Evolutionary conservation across 2,113 vertebrate species (phyloP).

Genomic region (Ameiurus melas): DNA sequence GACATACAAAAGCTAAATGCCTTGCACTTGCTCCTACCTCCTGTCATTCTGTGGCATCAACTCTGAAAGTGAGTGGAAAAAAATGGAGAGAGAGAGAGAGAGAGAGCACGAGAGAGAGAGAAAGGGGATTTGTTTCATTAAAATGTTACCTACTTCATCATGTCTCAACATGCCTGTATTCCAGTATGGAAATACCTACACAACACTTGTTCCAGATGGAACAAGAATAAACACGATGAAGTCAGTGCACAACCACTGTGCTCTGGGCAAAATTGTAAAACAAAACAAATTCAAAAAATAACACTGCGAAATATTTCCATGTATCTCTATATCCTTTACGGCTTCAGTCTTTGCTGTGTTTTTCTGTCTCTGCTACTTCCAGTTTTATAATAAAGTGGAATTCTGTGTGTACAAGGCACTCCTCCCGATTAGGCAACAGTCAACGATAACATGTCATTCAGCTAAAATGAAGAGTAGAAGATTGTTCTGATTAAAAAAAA

Average conservation of each 20-base stretch:
- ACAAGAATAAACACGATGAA: slow-evolving; percentile 11
- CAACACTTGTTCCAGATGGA: background rate
- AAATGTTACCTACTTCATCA: background rate
- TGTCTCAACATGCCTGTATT: slow-evolving; percentile 22
- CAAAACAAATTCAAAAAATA: too few relatives aligned
- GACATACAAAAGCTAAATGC: background rate
- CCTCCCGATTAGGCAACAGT: background rate
- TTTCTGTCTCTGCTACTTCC: background rate
- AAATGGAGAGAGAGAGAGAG: background rate
- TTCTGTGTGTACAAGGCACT: background rate
- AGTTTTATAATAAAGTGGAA: background rate
- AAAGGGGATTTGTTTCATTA: background rate
- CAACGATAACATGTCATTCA: background rate
- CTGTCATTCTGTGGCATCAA: slow-evolving; percentile 55
- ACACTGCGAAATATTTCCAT: background rate
- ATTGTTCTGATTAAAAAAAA: background rate
- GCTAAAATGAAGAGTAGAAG: background rate
- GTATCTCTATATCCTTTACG: background rate
- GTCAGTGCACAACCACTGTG: background rate
- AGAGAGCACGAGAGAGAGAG: background rate
- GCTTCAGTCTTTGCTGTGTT: background rate
- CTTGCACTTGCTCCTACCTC: slow-evolving; percentile 36
- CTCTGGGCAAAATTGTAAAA: too few relatives aligned
- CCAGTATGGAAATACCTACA: background rate
- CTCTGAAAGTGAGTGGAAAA: slow-evolving; percentile 42